Percentiles rank a stretch among this genome's conserved stretches.
Conservation (phyloP, 2,797 vertebrate genomes). For the Serranus cabrilla region DNA sequence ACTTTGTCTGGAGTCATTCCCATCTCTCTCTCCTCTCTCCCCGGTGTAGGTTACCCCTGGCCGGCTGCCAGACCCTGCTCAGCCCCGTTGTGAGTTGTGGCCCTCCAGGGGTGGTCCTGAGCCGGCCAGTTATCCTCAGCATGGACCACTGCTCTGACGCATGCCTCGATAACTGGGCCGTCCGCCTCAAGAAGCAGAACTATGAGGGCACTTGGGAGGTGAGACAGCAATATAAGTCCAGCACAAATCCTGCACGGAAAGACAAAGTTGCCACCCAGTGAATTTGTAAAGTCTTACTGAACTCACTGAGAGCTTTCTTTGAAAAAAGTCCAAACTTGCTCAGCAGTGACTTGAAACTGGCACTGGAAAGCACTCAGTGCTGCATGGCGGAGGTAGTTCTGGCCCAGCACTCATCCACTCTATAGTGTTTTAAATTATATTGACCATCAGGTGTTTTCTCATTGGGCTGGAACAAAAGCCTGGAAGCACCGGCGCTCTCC, state of each 20-base stretch:
- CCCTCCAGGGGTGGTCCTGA: slow-evolving; percentile 96
- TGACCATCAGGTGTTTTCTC: slow-evolving; percentile 74
- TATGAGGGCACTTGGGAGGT: slow-evolving; percentile 99
- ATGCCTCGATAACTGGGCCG: slow-evolving; percentile 96
- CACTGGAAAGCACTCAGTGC: slow-evolving; percentile 26
- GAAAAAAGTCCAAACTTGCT: slow-evolving; percentile 48
- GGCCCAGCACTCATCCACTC: slow-evolving; percentile 50
- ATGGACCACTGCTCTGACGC: slow-evolving; percentile 98
- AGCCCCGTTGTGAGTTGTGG: slow-evolving; percentile 98
- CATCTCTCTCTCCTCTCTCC: slow-evolving; percentile 14
- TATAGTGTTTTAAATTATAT: slow-evolving; percentile 68
- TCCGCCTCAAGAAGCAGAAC: slow-evolving; percentile 97
- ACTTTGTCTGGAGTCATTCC: slow-evolving; percentile 51
- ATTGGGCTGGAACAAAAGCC: slow-evolving; percentile 67
- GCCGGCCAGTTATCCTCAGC: slow-evolving; percentile 94
- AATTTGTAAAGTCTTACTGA: slow-evolving; percentile 59
- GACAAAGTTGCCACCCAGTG: slow-evolving; percentile 56
- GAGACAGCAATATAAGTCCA: slow-evolving; percentile 65
- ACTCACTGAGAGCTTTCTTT: slow-evolving; percentile 44
- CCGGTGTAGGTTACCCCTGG: slow-evolving; percentile 92
- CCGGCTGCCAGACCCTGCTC: slow-evolving; percentile 97
- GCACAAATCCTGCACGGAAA: slow-evolving; percentile 54
- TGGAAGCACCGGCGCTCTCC: slow-evolving; percentile 40
- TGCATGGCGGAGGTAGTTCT: slow-evolving; percentile 27
- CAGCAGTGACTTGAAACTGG: slow-evolving; percentile 37